Conservation (phyloP, 2,888 invertebrate species). For the Cephus runcator region DNA sequence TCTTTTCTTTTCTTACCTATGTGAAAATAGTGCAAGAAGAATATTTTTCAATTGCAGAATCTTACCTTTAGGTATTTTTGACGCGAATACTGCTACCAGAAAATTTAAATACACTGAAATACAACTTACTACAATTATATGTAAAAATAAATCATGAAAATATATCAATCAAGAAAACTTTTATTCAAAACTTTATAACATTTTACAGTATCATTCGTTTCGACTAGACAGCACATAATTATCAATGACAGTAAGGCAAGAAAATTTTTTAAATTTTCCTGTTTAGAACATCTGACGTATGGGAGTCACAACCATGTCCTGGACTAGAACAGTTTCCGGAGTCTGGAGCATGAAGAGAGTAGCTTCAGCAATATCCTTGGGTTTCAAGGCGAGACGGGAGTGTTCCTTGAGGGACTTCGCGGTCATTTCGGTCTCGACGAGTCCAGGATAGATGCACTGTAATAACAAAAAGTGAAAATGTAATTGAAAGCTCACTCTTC, state of each 20-base stretch:
- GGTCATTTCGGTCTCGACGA: constrained; percentile 70
- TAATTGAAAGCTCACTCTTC: neutral
- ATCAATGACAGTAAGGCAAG: neutral
- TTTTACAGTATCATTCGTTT: neutral
- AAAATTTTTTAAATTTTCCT: neutral
- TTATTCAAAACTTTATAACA: neutral
- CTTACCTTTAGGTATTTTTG: neutral
- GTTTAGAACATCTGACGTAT: neutral
- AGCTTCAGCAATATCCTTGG: constrained; percentile 73
- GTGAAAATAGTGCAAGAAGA: neutral
- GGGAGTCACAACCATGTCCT: constrained; percentile 8
- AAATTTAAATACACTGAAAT: neutral
- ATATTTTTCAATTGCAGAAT: neutral
- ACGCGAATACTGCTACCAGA: neutral
- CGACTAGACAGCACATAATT: neutral
- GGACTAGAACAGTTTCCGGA: constrained; percentile 71
- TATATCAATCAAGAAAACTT: neutral
- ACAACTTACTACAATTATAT: neutral
- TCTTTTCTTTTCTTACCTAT: neutral
- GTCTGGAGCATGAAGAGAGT: constrained; percentile 72
- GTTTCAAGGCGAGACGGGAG: constrained; percentile 62
- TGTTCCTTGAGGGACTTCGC: constrained; percentile 46
- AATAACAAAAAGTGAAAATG: constrained; percentile 13
- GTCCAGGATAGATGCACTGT: constrained; percentile 74
- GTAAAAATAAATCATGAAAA: neutral